Evolutionary conservation across 2,888 invertebrate genomes (phyloP).

Genomic region (Cecidostiba fungosa): DNA sequence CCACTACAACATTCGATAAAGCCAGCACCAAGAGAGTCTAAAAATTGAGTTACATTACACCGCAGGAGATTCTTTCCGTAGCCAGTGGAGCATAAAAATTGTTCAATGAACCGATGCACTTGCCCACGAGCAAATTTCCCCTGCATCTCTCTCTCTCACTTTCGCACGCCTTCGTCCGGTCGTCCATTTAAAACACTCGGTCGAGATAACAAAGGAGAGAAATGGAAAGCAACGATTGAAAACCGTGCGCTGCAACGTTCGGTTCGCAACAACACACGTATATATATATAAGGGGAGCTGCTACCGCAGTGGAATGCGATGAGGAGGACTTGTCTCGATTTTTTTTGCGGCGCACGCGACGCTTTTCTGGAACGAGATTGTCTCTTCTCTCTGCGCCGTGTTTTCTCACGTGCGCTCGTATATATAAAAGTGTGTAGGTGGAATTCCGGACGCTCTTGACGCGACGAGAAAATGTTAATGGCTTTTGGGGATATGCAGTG

Average conservation of each 20-base stretch:
- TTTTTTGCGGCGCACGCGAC: neutral
- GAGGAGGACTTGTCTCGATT: neutral
- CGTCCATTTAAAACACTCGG: neutral
- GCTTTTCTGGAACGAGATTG: slow-evolving; percentile 3
- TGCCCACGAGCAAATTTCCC: neutral
- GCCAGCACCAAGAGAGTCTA: no score
- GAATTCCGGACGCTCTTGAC: neutral
- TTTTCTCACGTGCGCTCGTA: neutral
- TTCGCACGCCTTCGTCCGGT: neutral
- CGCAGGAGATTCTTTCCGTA: no score
- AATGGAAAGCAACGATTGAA: slow-evolving; percentile 3
- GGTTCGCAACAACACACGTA: neutral
- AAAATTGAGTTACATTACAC: no score
- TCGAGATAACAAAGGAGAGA: slow-evolving; percentile 7
- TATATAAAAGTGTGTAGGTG: neutral
- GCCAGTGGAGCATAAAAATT: neutral
- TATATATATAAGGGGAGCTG: neutral
- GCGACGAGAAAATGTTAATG: slow-evolving; percentile 29
- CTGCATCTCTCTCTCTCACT: neutral
- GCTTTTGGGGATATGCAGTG: neutral
- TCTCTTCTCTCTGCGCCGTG: neutral
- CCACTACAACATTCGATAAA: no score
- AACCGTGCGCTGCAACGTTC: neutral
- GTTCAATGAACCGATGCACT: slow-evolving; percentile 18
- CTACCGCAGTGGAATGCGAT: neutral